Base-by-base conservation (phyloP, 2,797 vertebrate genomes). In the Phalloptychus januarius region DNA sequence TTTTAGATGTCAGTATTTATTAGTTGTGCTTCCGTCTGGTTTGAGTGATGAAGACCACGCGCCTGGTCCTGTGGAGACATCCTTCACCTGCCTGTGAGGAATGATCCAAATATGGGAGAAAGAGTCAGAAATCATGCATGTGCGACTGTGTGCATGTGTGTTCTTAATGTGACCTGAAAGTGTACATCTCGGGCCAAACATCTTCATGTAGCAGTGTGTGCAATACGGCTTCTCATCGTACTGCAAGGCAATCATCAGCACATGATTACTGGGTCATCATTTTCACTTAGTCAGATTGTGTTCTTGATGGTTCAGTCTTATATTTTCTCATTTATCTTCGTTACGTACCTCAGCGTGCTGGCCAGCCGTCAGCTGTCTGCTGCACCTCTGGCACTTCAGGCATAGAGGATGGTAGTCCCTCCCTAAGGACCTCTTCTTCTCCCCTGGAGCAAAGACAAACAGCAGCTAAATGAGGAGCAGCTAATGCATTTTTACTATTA, bases 351-450 rank as follows among this genome's bases (percentile, higher is more conserved):
- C 95, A 70, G 94, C 95, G 79, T 96, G 95, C 77, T 96, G 95
- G 80, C 96, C 96, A 5, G 96, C 84, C 69, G 92, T 96, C 76
- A 97, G 95, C 79, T 96, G 96, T 81, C 94, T 89, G 85, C 95
- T 96, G 87, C 96, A 97, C 15, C 79, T 89, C 72, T 95, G 93
- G 89, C 96, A 97, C 91, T 96, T 97, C 86, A 97, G 93, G 89
- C 96, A 97, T 70, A 97, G 93, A 6, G 96, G 96, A 89, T 96
- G 96, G 88, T 96, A 96, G 90, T 96, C 96, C 77, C 95, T 95
- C 74, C 96, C 96, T 67, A 97, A 71, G 10, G 96, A 97, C 69
- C 94, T 94, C 83, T 94, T 96, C 87, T 93, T 96, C 89, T 97
- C 96, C 87, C 94, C 96, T 96, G 86, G 25, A 76, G 42, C 70